phyloP scores from a whole-genome alignment of 2,797 vertebrate species.

The Tarsius wallacei region DNA sequence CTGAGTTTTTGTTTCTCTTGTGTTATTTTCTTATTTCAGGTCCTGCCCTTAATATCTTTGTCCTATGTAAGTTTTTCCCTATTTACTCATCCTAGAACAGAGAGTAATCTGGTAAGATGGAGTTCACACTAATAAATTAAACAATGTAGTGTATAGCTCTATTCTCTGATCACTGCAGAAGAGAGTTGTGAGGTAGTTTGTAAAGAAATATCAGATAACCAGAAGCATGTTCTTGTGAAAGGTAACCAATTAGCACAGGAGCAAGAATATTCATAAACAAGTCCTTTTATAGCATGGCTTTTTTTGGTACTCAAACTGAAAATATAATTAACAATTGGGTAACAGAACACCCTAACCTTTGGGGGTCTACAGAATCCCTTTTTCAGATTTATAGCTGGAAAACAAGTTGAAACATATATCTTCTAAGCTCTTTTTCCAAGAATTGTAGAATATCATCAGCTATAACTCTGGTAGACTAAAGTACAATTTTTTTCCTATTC shows the following conservation, averaged over 20 bases:
- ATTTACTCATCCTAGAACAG: slow-evolving; percentile 33
- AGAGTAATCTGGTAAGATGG: slow-evolving; percentile 27
- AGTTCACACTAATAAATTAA: slow-evolving; percentile 20
- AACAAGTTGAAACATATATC: background rate
- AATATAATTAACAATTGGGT: background rate
- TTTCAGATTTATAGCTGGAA: slow-evolving; percentile 7
- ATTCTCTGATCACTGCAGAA: slow-evolving; percentile 23
- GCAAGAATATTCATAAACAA: background rate
- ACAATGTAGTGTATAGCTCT: background rate
- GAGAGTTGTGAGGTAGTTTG: background rate
- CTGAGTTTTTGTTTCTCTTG: background rate
- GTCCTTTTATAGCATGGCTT: slow-evolving; percentile 11
- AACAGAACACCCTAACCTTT: background rate
- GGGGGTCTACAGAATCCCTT: background rate
- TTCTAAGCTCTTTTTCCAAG: slow-evolving; percentile 17
- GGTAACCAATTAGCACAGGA: background rate
- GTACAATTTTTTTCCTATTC: background rate
- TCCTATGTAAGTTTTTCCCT: background rate
- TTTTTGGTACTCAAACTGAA: slow-evolving; percentile 56
- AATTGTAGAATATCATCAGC: background rate
- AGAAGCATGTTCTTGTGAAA: slow-evolving; percentile 21
- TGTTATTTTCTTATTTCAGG: slow-evolving; percentile 20
- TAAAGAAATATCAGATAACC: slow-evolving; percentile 54
- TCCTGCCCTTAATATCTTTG: background rate
- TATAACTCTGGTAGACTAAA: background rate